Conservation (phyloP, 2,797 vertebrate species). For the Anomalospiza imberbis region DNA sequence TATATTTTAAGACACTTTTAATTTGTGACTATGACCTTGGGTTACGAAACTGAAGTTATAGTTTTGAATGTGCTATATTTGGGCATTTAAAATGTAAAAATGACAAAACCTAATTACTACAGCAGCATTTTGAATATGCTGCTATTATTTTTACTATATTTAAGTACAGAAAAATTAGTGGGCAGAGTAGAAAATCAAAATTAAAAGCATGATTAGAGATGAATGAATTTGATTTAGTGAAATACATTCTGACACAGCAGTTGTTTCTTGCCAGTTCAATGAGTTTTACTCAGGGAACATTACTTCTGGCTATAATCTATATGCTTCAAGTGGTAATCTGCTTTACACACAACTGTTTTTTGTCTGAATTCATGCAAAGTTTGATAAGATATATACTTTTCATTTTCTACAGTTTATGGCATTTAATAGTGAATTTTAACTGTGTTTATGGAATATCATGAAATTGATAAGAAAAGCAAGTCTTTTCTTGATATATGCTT, state of each 20-base stretch:
- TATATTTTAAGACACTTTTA: neutral
- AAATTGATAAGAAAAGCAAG: neutral
- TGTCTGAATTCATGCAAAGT: neutral
- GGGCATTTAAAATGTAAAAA: neutral
- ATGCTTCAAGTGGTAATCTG: slow-evolving; percentile 63
- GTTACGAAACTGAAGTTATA: neutral
- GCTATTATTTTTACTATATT: neutral
- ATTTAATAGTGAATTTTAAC: neutral
- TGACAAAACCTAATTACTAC: neutral
- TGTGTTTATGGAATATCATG: neutral
- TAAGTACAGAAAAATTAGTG: neutral
- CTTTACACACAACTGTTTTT: slow-evolving; percentile 52
- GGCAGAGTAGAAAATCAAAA: slow-evolving; percentile 31
- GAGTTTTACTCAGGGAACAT: slow-evolving; percentile 57
- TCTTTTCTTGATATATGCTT: neutral
- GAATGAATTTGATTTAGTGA: slow-evolving; percentile 42
- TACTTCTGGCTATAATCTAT: slow-evolving; percentile 61
- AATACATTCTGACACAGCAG: slow-evolving; percentile 69
- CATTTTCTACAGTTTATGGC: neutral
- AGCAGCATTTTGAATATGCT: neutral
- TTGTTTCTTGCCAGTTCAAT: slow-evolving; percentile 74
- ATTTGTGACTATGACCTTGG: neutral
- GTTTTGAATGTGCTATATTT: neutral
- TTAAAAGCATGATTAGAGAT: slow-evolving; percentile 52
- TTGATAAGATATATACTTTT: neutral